A percentile compares a stretch with the other conserved stretches of the same genome.
Conservation (phyloP, 2,113 vertebrate species). For the Pomatostomus ruficeps region DNA sequence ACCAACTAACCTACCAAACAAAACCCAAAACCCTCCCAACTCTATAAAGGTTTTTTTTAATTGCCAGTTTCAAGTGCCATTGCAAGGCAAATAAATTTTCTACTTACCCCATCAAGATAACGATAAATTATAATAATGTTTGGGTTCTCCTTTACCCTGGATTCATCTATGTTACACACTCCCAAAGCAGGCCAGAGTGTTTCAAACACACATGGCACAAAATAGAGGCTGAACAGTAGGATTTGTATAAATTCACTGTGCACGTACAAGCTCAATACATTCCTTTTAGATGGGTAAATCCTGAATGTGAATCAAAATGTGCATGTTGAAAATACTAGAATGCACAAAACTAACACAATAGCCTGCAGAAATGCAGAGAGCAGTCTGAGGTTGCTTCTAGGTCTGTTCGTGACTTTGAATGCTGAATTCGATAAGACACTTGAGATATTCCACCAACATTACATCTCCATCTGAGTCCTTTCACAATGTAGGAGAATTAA, state of each 20-base stretch:
- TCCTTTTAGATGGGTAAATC: background rate
- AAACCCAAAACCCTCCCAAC: accelerated
- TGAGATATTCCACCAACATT: background rate
- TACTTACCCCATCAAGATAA: background rate
- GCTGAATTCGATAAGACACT: background rate
- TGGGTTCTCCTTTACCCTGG: accelerated
- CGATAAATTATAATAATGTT: background rate
- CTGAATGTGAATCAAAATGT: background rate
- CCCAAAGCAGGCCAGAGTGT: background rate
- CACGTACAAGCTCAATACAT: background rate
- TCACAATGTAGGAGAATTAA: background rate
- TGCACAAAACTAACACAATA: background rate
- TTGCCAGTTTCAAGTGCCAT: background rate
- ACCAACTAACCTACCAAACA: background rate
- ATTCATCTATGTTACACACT: background rate
- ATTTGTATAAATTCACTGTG: background rate
- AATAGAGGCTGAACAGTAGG: background rate
- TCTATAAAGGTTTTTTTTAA: background rate
- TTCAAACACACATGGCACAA: background rate
- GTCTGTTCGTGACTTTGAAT: background rate
- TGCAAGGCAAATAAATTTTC: background rate
- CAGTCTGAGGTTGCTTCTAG: background rate
- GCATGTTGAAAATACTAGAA: background rate
- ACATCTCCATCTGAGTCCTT: background rate
- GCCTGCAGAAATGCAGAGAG: background rate